A percentile compares a stretch with the other conserved stretches of the same genome.
phyloP scores from a whole-genome alignment of 64 coral and sea anemone genomes.

The Porites lutea region DNA sequence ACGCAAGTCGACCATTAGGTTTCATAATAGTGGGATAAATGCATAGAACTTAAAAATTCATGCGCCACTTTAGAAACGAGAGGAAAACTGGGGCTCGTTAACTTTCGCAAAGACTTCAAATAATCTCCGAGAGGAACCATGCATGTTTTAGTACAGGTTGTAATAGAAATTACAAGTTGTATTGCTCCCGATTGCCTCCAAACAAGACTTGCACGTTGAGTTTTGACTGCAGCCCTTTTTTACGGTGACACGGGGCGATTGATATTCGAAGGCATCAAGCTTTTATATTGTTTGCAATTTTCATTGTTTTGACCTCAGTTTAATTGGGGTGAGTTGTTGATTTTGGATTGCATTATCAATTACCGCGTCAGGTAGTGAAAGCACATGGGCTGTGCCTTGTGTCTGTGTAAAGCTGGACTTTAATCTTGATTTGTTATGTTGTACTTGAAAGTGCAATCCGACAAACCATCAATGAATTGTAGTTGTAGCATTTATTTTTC shows the following conservation, averaged over 20 bases:
- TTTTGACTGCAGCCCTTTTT: not conserved
- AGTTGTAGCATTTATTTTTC: not conserved
- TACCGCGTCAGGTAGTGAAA: not conserved
- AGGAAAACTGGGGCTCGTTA: too few relatives aligned
- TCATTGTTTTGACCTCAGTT: too few relatives aligned
- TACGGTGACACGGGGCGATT: not conserved
- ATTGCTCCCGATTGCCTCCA: not conserved
- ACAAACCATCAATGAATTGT: not conserved
- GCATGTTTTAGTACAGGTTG: too few relatives aligned
- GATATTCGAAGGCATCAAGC: not conserved
- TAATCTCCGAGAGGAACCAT: too few relatives aligned
- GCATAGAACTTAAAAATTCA: too few relatives aligned
- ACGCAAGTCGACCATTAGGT: too few relatives aligned
- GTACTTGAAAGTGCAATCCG: constrained; percentile 25
- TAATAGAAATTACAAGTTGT: too few relatives aligned
- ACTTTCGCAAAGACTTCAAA: too few relatives aligned
- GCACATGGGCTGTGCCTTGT: constrained; percentile 22
- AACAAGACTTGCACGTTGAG: not conserved
- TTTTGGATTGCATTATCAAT: constrained; percentile 23
- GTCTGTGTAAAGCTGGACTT: constrained; percentile 32
- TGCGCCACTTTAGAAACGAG: too few relatives aligned
- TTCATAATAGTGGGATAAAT: too few relatives aligned
- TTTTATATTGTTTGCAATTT: not conserved
- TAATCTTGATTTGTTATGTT: not conserved
- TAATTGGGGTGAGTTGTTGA: not conserved